Conservation (phyloP, 1,140 invertebrate genomes). For the Drosophila punjabiensis region DNA sequence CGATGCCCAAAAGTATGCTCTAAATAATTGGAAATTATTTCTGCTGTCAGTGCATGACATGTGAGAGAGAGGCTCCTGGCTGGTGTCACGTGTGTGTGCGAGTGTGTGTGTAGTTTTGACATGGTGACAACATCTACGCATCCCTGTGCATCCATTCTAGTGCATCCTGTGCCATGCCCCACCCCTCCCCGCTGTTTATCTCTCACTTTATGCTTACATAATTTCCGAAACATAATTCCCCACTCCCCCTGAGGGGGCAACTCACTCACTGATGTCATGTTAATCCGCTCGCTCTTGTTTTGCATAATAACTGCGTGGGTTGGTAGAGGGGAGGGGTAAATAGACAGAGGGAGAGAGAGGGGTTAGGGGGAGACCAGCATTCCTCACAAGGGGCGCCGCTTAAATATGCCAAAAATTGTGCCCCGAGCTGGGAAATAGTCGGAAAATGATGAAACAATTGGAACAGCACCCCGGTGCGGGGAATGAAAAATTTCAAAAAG, state of each 20-base stretch:
- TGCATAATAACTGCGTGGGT: slow-evolving; percentile 59
- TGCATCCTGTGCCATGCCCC: slow-evolving; percentile 4
- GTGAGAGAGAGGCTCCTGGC: slow-evolving; percentile 17
- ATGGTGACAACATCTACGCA: slow-evolving; percentile 38
- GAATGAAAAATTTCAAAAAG: not conserved
- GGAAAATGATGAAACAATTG: slow-evolving; percentile 19
- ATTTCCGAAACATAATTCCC: slow-evolving; percentile 57
- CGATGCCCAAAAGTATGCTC: slow-evolving; percentile 64
- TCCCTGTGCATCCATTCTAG: not conserved
- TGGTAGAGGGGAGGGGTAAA: not conserved
- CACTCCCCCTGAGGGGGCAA: slow-evolving; percentile 45
- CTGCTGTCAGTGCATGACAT: slow-evolving; percentile 52
- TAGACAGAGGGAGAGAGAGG: not conserved
- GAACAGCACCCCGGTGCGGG: not conserved
- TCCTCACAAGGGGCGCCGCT: slow-evolving; percentile 18
- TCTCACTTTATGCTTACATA: slow-evolving; percentile 50
- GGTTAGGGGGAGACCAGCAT: not conserved
- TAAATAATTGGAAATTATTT: slow-evolving; percentile 79
- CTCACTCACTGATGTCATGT: slow-evolving; percentile 51
- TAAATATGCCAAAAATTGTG: slow-evolving; percentile 31
- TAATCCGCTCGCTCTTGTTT: slow-evolving; percentile 61
- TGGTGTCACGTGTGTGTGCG: not conserved
- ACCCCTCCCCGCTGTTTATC: slow-evolving; percentile 27
- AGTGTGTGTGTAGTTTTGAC: slow-evolving; percentile 5
- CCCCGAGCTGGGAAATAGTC: slow-evolving; percentile 4